A percentile compares a stretch with the other conserved stretches of the same genome.
phyloP scores from a whole-genome alignment of 2,797 vertebrate species.

The Poecile montanus region DNA sequence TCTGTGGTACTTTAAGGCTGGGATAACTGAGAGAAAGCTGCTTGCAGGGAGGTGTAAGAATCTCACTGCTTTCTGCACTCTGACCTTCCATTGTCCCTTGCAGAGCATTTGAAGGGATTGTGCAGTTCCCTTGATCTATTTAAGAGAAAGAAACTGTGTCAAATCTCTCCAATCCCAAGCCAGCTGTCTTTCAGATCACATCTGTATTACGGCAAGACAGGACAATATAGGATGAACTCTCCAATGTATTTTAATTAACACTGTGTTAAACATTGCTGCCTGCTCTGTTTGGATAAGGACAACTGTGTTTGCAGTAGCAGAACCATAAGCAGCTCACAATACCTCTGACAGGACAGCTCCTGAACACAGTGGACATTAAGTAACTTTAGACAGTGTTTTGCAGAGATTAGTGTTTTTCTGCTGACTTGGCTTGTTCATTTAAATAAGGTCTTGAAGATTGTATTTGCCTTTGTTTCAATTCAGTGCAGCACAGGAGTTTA shows the following conservation, averaged over 20 bases:
- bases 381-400: not conserved
- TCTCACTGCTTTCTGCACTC: constrained; percentile 34
- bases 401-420: not conserved
- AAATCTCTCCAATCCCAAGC: constrained; percentile 42
- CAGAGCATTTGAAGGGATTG: constrained; percentile 29
- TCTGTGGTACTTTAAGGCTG: not conserved
- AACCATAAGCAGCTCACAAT: not conserved
- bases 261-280: not conserved
- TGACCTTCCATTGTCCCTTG: constrained; percentile 51
- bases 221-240: not conserved
- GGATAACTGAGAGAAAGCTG: not conserved
- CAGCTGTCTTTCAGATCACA: constrained; percentile 48
- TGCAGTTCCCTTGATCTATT: constrained; percentile 59
- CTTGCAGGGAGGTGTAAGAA: not conserved
- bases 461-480: not conserved
- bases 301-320: not conserved
- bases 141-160: constrained; percentile 63
- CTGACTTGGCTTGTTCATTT: not conserved
- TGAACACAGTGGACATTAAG: not conserved
- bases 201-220: constrained; percentile 27
- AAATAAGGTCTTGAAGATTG: not conserved
- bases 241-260: constrained; percentile 33
- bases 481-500: not conserved
- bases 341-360: not conserved
- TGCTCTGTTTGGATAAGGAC: not conserved